Evolutionary conservation across 2,113 vertebrate species (phyloP), one percentile per base, ranked within the genome.

Genomic region (Platichthys stellatus): DNA sequence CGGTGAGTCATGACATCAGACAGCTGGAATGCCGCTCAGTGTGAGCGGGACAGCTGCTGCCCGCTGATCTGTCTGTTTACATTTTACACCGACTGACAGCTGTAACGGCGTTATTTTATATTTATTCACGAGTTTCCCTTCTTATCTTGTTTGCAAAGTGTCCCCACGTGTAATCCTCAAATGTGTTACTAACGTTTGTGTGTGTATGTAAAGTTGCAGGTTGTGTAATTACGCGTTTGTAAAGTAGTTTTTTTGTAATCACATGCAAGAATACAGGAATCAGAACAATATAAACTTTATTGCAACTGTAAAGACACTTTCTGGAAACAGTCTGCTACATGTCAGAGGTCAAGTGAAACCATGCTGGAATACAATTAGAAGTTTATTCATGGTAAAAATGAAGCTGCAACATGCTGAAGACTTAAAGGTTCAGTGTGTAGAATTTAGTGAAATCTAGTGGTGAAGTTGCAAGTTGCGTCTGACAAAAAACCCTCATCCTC

Each of bases 21-120:
- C 93, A 93, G 93, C 91, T 96, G 98, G 96, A 98, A 98, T 98
- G 97, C 93, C 68, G 89, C 92, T 79, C 93, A 88, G 90, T 80
- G 95, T 94, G 95, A 93, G 90, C 78, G 87, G 86, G 89, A 90
- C 93, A 92, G 93, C 92, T 94, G 93, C 83, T 80, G 82, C 53
- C n/a, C 24, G 67, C 80, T 62, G 81, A 85, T 70, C 73, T 75
- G 78, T 84, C 74, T 84, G 58, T 90, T 89, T 90, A 87, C 86
- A 69, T 86, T 78, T 72, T 26, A 63, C 70, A 69, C 76, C 65
- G 26, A 56, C 69, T 63, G 74, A 76, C 70, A 74, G 76, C 65
- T 80, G 70, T 49, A 53, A 49, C 15, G 31, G 6, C 5, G 31
- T 31, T 31, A 31, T 31, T 35, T 67, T 67, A 69, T 35, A 51